These are phyloP conservation scores for Bombylius discolor DNA, from an alignment of 2,888 invertebrate species.

Conservation along the genomic window DNA sequence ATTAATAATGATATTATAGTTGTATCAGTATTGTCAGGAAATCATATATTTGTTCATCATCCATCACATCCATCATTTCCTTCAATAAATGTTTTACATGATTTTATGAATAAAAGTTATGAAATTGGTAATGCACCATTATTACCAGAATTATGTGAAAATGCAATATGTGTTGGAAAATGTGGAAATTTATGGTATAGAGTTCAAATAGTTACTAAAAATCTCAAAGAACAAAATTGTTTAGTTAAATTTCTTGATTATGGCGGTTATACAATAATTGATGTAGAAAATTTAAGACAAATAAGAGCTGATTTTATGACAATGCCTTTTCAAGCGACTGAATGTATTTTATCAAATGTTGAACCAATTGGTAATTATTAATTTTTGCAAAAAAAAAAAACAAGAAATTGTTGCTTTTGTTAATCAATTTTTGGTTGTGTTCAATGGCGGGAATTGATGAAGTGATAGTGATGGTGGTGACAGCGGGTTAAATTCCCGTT, in stretches of 20 bases:
- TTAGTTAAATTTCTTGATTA: slow-evolving; percentile 87
- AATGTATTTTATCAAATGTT: slow-evolving; percentile 85
- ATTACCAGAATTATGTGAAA: slow-evolving; percentile 61
- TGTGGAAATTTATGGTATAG: slow-evolving; percentile 75
- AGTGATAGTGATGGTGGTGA: background rate
- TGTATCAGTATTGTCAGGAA: slow-evolving; percentile 72
- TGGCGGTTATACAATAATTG: slow-evolving; percentile 79
- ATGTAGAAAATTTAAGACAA: slow-evolving; percentile 68
- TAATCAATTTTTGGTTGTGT: too few relatives aligned
- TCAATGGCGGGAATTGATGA: too few relatives aligned
- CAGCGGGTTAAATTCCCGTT: too few relatives aligned
- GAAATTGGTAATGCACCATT: slow-evolving; percentile 62
- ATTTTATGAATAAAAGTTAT: slow-evolving; percentile 73
- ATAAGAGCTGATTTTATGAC: slow-evolving; percentile 88
- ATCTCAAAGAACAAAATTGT: slow-evolving; percentile 47
- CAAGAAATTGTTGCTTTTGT: background rate
- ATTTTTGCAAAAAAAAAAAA: background rate
- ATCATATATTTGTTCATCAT: slow-evolving; percentile 89
- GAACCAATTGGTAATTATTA: slow-evolving; percentile 53
- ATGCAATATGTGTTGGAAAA: slow-evolving; percentile 80
- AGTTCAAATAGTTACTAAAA: slow-evolving; percentile 61
- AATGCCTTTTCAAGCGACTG: slow-evolving; percentile 94
- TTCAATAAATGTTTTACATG: slow-evolving; percentile 64
- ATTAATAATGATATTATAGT: slow-evolving; percentile 88
- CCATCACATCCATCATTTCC: slow-evolving; percentile 90